Evolutionary conservation across 2,797 vertebrate genomes (phyloP).

Genomic region (Leontopithecus rosalia): DNA sequence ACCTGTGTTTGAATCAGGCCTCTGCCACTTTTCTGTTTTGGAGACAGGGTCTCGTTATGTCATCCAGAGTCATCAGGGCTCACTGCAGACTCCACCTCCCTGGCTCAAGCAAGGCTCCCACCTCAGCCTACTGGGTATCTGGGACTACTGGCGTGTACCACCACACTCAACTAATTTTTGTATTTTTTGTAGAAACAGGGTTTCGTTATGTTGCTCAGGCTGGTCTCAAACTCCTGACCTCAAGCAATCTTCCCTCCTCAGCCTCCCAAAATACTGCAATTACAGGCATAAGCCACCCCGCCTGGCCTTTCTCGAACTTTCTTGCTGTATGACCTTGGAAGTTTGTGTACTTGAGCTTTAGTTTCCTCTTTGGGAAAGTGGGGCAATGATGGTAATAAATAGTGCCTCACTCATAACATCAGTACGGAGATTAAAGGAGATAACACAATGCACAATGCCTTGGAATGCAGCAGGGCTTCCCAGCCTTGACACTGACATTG

Average conservation of each 20-base stretch:
- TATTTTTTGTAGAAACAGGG: background rate
- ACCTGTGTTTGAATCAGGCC: background rate
- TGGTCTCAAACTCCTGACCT: background rate
- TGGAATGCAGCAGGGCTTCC: background rate
- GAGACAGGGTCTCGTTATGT: background rate
- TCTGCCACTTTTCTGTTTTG: background rate
- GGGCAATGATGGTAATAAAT: background rate
- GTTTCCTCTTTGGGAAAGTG: background rate
- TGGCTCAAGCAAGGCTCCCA: background rate
- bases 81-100: background rate
- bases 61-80: background rate
- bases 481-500: background rate
- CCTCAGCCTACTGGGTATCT: background rate
- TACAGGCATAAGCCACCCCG: background rate
- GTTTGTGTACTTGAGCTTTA: background rate
- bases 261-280: background rate
- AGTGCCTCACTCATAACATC: background rate
- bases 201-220: background rate
- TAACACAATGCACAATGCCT: background rate
- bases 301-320: background rate
- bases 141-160: background rate
- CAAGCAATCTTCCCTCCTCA: background rate
- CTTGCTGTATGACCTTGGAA: background rate
- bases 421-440: background rate
- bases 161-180: background rate